Evolutionary conservation across 2,888 invertebrate genomes (phyloP).

Genomic region (Boloria euphrosyne): DNA sequence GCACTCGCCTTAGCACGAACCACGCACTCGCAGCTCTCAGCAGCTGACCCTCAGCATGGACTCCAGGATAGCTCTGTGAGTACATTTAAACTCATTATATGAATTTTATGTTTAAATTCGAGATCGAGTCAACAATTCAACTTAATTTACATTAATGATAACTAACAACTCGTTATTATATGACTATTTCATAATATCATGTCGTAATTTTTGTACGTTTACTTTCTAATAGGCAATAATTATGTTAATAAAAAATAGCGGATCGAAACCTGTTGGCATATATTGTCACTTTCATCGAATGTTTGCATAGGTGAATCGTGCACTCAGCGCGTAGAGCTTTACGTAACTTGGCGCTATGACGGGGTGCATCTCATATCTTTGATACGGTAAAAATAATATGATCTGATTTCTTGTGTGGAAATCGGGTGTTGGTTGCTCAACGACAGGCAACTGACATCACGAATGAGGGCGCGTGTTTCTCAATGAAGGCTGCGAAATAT

Average conservation of each 20-base stretch:
- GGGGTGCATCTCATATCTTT: slow-evolving; percentile 46
- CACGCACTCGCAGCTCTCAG: slow-evolving; percentile 44
- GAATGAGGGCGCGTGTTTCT: slow-evolving; percentile 78
- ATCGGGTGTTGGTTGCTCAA: slow-evolving; percentile 77
- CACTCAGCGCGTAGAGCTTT: slow-evolving; percentile 44
- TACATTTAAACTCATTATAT: slow-evolving; percentile 44
- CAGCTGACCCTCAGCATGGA: slow-evolving; percentile 55
- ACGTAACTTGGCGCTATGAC: slow-evolving; percentile 48
- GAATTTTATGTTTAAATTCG: neutral
- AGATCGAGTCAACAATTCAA: neutral
- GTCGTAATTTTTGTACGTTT: slow-evolving; percentile 49
- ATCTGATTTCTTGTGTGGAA: slow-evolving; percentile 73
- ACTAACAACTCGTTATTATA: slow-evolving; percentile 31
- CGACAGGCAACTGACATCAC: slow-evolving; percentile 69
- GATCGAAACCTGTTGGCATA: slow-evolving; percentile 52
- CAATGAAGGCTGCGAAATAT: slow-evolving; percentile 78
- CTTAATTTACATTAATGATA: slow-evolving; percentile 21
- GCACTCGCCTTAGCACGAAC: slow-evolving; percentile 39
- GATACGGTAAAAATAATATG: slow-evolving; percentile 59
- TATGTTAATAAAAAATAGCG: slow-evolving; percentile 46
- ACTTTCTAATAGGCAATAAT: slow-evolving; percentile 68
- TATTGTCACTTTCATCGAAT: slow-evolving; percentile 61
- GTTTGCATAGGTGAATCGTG: slow-evolving; percentile 54
- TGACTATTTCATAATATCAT: slow-evolving; percentile 39
- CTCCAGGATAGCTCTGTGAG: slow-evolving; percentile 73